These are phyloP conservation scores for Andrena trimmerana DNA, from an alignment of 2,888 invertebrate genomes.

Conservation along the genomic window DNA sequence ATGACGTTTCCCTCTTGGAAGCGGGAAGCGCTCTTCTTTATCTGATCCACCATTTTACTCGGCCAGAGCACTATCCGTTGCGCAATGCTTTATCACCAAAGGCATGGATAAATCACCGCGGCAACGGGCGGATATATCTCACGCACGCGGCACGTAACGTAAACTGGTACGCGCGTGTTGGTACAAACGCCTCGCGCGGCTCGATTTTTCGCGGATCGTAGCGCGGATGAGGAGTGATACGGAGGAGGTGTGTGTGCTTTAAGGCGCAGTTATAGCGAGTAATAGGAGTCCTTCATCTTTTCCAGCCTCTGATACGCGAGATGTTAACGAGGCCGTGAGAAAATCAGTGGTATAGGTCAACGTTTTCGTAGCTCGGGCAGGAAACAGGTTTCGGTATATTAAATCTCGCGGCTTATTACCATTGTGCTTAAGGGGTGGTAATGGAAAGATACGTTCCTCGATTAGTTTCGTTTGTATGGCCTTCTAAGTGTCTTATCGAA, in stretches of 20 bases:
- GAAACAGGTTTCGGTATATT: neutral
- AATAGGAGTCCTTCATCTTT: slow-evolving; percentile 30
- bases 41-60: slow-evolving; percentile 74
- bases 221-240: neutral
- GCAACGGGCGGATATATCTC: slow-evolving; percentile 51
- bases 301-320: slow-evolving; percentile 12
- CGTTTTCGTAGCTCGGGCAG: slow-evolving; percentile 18
- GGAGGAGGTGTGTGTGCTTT: neutral
- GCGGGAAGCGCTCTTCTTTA: slow-evolving; percentile 71
- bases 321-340: slow-evolving; percentile 6
- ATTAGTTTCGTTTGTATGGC: no score
- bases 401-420: neutral
- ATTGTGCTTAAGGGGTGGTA: no score
- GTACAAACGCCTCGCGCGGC: neutral
- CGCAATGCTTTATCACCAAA: slow-evolving; percentile 77
- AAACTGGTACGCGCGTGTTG: neutral
- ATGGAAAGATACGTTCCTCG: no score
- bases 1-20: slow-evolving; percentile 67
- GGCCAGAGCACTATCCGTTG: slow-evolving; percentile 72
- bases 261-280: slow-evolving; percentile 5
- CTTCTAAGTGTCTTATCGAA: no score
- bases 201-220: slow-evolving; percentile 28
- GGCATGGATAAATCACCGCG: slow-evolving; percentile 74
- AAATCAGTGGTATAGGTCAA: slow-evolving; percentile 18
- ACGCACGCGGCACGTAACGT: slow-evolving; percentile 41